Percentiles rank a stretch among this genome's conserved stretches.
Conservation (phyloP, 2,888 invertebrate genomes). For the Coelopa pilipes region DNA sequence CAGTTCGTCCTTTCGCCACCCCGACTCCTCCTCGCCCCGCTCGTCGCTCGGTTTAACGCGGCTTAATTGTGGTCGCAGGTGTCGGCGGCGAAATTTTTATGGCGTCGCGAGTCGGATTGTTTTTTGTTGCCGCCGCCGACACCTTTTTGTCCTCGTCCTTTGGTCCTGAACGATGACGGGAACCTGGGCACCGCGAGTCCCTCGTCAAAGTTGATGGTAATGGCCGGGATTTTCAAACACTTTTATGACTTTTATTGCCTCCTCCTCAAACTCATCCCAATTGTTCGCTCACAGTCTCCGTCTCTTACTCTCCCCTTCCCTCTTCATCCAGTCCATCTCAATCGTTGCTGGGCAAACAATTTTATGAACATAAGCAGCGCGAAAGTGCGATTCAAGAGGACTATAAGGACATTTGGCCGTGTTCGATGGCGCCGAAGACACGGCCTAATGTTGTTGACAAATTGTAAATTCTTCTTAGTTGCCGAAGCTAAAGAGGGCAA, state of each 20-base stretch:
- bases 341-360: conserved; percentile 44
- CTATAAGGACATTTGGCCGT: neutral
- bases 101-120: conserved; percentile 41
- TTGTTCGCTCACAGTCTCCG: too few relatives aligned
- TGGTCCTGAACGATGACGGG: neutral
- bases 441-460: conserved; percentile 31
- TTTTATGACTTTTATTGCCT: conserved; percentile 60
- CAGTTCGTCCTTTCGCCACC: too few relatives aligned
- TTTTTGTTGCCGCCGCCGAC: conserved; percentile 21
- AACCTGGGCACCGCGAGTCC: conserved; percentile 11
- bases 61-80: conserved; percentile 64
- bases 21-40: neutral
- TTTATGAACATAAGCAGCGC: conserved; percentile 48
- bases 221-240: conserved; percentile 52
- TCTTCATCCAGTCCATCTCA: too few relatives aligned
- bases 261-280: conserved; percentile 36
- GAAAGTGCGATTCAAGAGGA: conserved; percentile 12
- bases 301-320: too few relatives aligned
- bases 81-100: conserved; percentile 60
- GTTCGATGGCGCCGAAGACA: neutral
- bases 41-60: neutral
- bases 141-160: conserved; percentile 5
- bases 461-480: conserved; percentile 31
- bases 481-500: neutral
- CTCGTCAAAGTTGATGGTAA: conserved; percentile 43